phyloP scores from a whole-genome alignment of 2,113 vertebrate species.

The Clupea harengus region DNA sequence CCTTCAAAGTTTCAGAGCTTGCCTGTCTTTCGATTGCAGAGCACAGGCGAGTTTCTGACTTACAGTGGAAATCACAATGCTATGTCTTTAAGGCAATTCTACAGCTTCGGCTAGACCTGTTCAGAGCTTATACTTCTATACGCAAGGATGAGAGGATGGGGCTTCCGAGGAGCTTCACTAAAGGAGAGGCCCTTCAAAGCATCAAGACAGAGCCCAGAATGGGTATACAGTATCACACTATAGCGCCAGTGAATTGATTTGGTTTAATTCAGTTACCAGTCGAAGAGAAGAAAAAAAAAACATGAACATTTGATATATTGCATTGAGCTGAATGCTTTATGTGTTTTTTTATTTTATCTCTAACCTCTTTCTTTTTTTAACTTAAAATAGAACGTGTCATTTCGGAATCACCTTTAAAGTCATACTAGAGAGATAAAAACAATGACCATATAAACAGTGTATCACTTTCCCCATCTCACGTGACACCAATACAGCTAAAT shows the following conservation, averaged over 20 bases:
- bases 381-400: slow-evolving; percentile 43
- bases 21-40: slow-evolving; percentile 8
- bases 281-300: background rate
- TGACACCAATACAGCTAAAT: background rate
- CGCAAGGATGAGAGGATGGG: slow-evolving; percentile 32
- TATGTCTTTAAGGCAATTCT: slow-evolving; percentile 52
- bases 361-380: slow-evolving; percentile 11
- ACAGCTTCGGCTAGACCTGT: slow-evolving; percentile 35
- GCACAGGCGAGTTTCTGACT: background rate
- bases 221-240: slow-evolving; percentile 17
- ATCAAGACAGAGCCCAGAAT: slow-evolving; percentile 29
- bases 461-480: slow-evolving; percentile 17
- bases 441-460: slow-evolving; percentile 42
- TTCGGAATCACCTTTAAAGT: slow-evolving; percentile 31
- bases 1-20: background rate
- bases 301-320: slow-evolving; percentile 19
- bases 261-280: slow-evolving; percentile 46
- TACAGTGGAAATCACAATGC: slow-evolving; percentile 15
- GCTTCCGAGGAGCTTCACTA: slow-evolving; percentile 24
- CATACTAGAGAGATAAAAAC: slow-evolving; percentile 28
- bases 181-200: slow-evolving; percentile 20
- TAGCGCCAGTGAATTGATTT: slow-evolving; percentile 43
- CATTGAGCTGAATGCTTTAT: slow-evolving; percentile 8
- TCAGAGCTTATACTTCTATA: slow-evolving; percentile 37
- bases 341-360: background rate